Base-by-base conservation (phyloP, 1,140 invertebrate species). In the Daktulosphaira vitifoliae region DNA sequence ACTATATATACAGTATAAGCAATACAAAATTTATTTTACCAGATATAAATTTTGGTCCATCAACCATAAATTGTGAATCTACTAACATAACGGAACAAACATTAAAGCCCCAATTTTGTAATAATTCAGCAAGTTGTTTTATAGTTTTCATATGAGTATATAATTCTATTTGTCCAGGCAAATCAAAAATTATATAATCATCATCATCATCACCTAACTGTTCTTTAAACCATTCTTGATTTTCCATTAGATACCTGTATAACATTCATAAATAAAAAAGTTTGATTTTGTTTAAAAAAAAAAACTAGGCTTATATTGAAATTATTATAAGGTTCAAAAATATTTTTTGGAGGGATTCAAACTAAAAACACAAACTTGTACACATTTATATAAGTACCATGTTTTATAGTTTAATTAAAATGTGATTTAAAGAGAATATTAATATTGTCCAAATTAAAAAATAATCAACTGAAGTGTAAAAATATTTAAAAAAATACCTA, bases 151-250 rank as follows among this genome's bases (percentile, higher is more conserved):
- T 81, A 76, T 99, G 96, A 26, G 93, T 97, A 75, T 98, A 99
- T 0, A 99, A 77, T 77, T 99, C 97, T 68, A 99, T 96, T 81
- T 99, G 96, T 4, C 96, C 96, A 11, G 96, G 96, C 76, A 95
- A 98, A 78, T 99, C 96, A 75, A 99, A 98, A n/a, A 99, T 77
- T 54, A 98, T 85, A 73, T 98, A 99, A 77, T 98, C 96, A 69
- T 90, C 85, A 2, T 83, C 80, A 25, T 76, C 73, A 13, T 81
- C 80, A 13, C 82, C 84, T 13, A 96, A 74, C 72, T 91, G 83
- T 52, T 94, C 89, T 71, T 88, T 82, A 7, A 98, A 74, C 94
- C 94, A 98, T 25, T 91, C 86, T 69, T 85, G 79, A 76, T 98
- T 96, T 74, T 95, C 85, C 50, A 94, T 73, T 5, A 98, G 78